Base-by-base conservation (phyloP, 2,797 vertebrate genomes). In the Sebastes dallii region DNA sequence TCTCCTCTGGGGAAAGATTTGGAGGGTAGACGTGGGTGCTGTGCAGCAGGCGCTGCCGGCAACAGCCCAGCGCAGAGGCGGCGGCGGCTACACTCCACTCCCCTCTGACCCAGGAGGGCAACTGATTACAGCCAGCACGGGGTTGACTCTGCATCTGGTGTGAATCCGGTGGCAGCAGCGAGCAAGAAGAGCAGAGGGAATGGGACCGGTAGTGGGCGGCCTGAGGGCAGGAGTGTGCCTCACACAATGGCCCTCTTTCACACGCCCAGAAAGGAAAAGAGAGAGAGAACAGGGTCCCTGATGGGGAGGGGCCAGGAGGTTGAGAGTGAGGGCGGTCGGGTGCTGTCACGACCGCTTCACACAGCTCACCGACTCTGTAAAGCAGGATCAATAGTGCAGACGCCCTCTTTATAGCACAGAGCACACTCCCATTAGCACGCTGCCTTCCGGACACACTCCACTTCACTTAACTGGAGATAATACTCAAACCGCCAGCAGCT, bases 171-270 rank as follows among this genome's bases (percentile, higher is more conserved):
- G 30, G 76, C 84, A 75, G 87, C 72, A 75, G 75, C 29, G 50
- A 94, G 89, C 82, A 75, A 86, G 80, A 81, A 70, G 77, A 86
- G 90, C 73, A 78, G 83, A 72, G 81, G 84, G 36, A 88, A 83
- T 36, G 39, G 95, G 93, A 92, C 65, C 55, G 61, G 95, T 90
- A 93, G 91, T 95, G 95, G 96, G 93, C 91, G 93, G 94, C 96
- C 96, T 95, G 91, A 94, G 95, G 96, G 95, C 94, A 94, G 94
- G 95, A 96, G 96, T 95, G 98, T 95, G 97, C 93, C 96, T 96
- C 64, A 42, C 93, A 99, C 97, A 99, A 98, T 96, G 95, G 95
- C 89, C 85, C 62, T 93, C 94, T 96, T 97, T 97, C 96, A 97
- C 30, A 88, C 82, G 55, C 88, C 89, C 91, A 92, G 85, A 90